Evolutionary conservation across 2,113 vertebrate species (phyloP), one percentile per base, ranked within the genome.

Genomic region (Pimephales promelas): DNA sequence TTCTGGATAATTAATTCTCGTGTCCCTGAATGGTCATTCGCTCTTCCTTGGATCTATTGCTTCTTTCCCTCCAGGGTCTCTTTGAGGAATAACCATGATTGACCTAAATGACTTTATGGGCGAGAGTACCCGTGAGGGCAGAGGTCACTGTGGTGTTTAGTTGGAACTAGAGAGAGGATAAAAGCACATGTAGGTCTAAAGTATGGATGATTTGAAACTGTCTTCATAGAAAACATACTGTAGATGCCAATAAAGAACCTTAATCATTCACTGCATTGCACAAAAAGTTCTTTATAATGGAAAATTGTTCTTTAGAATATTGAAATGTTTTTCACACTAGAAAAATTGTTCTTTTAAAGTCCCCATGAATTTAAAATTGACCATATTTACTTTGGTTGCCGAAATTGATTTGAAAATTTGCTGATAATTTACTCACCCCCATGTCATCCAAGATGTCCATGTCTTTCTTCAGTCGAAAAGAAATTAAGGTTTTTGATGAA

Each of bases 31-130:
- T 31, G 72, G 47, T 31, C 45, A 56, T 56, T 56, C 8, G 26
- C 3, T 75, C 10, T 56, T 28, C 18, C 28, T 76, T 57, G 18
- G 73, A 76, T 76, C 28, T n/a, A n/a, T 56, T 56, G 49, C 26
- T 54, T 11, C 24, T 10, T 54, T 31, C 0, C 4, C 16, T 26
- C 5, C 28, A 34, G 73, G 49, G 73, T 22, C 49, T 56, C 18
- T 75, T 54, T 75, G 10, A 76, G 47, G 28, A 76, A 56, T n/a
- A 34, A 8, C 47, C 20, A 56, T 56, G 73, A 76, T 76, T 76
- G 49, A 54, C 73, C 73, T 22, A n/a, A 56, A 56, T 36, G 73
- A 0, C 28, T 75, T 56, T 22, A 54, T 54, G 18, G 47, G 28
- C 28, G 20, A 56, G 18, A 34, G 26, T 4, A 0, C 47, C 1